Evolutionary conservation across 2,113 vertebrate species (phyloP).

Genomic region (Dissostichus mawsoni): DNA sequence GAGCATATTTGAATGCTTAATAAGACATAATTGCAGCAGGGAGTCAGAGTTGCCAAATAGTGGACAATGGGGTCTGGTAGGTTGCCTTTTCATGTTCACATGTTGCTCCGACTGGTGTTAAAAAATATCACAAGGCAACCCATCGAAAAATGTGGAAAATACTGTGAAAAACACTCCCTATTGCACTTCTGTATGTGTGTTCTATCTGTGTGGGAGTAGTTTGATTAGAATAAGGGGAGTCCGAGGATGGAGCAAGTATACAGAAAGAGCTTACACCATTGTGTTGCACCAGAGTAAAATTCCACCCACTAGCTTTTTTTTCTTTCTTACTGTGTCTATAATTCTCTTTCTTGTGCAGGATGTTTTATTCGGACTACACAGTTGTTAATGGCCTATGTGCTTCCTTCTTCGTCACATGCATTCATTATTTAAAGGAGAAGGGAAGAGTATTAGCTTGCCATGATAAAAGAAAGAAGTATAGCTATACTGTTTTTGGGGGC

Average conservation of each 20-base stretch:
- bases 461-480: slow-evolving; percentile 50
- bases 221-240: slow-evolving; percentile 11
- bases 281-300: slow-evolving; percentile 31
- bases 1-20: slow-evolving; percentile 60
- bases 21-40: slow-evolving; percentile 61
- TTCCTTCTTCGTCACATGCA: slow-evolving; percentile 52
- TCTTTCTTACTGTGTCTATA: not conserved
- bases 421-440: slow-evolving; percentile 71
- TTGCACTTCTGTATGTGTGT: slow-evolving; percentile 2
- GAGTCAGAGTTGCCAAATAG: slow-evolving; percentile 37
- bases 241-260: slow-evolving; percentile 13
- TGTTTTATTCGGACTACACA: slow-evolving; percentile 61
- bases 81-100: slow-evolving; percentile 7
- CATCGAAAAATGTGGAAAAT: not conserved
- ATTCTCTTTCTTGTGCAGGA: slow-evolving; percentile 41
- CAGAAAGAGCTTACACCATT: slow-evolving; percentile 4
- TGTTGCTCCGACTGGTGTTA: slow-evolving; percentile 2
- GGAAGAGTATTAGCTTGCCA: slow-evolving; percentile 44
- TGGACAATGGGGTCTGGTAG: slow-evolving; percentile 30
- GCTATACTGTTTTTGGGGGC: slow-evolving; percentile 30
- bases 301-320: slow-evolving; percentile 19
- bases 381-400: slow-evolving; percentile 61
- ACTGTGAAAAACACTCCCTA: not conserved
- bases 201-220: slow-evolving; percentile 13
- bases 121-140: not conserved